phyloP scores from a whole-genome alignment of 2,797 vertebrate genomes.

The Chanos chanos region DNA sequence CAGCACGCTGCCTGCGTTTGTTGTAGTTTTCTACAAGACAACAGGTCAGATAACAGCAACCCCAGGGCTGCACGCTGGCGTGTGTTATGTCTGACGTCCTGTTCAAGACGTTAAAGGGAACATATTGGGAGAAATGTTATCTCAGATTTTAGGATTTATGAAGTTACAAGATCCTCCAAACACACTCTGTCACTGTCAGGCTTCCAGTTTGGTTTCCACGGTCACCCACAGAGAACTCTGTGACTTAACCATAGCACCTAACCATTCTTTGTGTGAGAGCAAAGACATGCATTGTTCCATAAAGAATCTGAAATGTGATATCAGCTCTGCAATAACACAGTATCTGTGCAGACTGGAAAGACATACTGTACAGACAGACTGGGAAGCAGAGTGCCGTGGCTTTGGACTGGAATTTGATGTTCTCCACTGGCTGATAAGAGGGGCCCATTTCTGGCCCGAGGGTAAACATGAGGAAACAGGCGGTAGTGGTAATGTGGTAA shows the following conservation, averaged over 20 bases:
- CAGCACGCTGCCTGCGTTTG: too few species aligned
- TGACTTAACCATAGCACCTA: too few species aligned
- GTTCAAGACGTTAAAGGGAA: too few species aligned
- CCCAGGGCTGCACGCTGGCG: too few species aligned
- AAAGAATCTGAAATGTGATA: neutral
- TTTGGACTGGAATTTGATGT: slow-evolving; percentile 10
- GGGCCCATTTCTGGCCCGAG: slow-evolving; percentile 8
- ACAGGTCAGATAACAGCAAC: too few species aligned
- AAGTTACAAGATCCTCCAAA: slow-evolving; percentile 5
- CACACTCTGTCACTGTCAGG: neutral
- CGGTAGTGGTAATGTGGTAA: slow-evolving; percentile 10
- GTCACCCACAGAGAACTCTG: slow-evolving; percentile 7
- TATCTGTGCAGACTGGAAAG: neutral
- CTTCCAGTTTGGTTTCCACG: slow-evolving; percentile 3
- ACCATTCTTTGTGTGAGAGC: too few species aligned
- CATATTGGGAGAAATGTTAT: slow-evolving; percentile 12
- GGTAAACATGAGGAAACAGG: slow-evolving; percentile 11
- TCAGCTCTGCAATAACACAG: neutral
- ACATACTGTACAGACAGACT: neutral
- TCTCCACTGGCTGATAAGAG: neutral
- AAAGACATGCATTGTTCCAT: slow-evolving; percentile 3
- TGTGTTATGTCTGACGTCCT: too few species aligned
- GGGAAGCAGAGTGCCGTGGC: neutral
- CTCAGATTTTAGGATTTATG: slow-evolving; percentile 4
- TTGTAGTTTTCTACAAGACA: too few species aligned